Base-by-base conservation (phyloP, 2,113 vertebrate genomes). In the Hirundichthys speculiger region DNA sequence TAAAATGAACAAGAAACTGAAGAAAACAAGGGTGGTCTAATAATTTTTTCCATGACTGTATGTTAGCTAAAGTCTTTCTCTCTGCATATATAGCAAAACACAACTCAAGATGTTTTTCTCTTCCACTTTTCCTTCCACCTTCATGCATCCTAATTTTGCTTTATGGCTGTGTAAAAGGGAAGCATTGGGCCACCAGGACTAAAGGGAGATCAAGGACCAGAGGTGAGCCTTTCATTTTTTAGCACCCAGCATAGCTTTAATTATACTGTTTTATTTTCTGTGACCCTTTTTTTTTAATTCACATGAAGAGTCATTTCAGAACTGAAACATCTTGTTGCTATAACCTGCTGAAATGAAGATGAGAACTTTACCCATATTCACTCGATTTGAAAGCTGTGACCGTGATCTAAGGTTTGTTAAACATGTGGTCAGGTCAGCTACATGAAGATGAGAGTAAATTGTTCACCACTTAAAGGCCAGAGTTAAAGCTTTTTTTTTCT, bases 151-250 rank as follows among this genome's bases (percentile, higher is more conserved):
- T 40, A 24, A 40, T 63, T 34, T n/a, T 12, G 3, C 5, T 63
- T 73, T 62, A 51, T 48, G 39, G 18, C 92, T 89, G 93, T 92
- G 50, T 90, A 90, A 87, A 84, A 92, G 90, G 97, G 96, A 90
- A 88, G 89, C 54, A 69, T 81, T 18, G 96, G 96, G 48, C 84
- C 81, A 14, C 89, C 94, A 18, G 96, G 96, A 49, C 80, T 87
- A 45, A 79, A 19, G 63, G 97, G 96, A 88, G 90, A 86, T 85
- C 92, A 92, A 81, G 97, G 97, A 82, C 66, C 86, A 80, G 88
- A 92, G 92, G 96, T 97, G 91, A 65, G 79, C 30, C 13, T 60
- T 13, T 58, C 20, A 70, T 69, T 42, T 50, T 61, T 27, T 69
- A 16, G 41, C 45, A 45, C 42, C 19, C 56, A 48, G 60, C 15